Evolutionary conservation across 1,140 invertebrate genomes (phyloP), one percentile per base, ranked within the genome.

Genomic region (Mycetomoellerius zeteki): DNA sequence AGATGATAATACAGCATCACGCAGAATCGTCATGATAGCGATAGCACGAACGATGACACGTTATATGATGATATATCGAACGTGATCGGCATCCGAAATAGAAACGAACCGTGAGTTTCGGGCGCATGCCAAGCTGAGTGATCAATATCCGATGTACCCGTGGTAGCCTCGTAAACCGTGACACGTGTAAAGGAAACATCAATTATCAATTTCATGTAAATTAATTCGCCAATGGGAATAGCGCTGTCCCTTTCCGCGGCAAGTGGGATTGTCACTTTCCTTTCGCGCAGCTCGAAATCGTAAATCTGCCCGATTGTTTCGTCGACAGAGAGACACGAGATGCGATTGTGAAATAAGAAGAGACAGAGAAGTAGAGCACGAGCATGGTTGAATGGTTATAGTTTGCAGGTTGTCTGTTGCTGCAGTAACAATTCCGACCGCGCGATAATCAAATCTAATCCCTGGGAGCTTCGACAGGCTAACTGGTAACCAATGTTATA

Each of bases 361-460:
- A 43, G 52, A 27, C 14, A 54, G 27, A 54, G 75, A 27, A 33
- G 10, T 24, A 67, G 54, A 60, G 19, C n/a, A n/a, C 33, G 80
- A 30, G 54, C 54, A 84, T 24, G 69, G 54, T 84, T 54, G 54
- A 84, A 8, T 8, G 54, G 54, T 73, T 73, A 33, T 73, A 82
- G 80, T 73, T 84, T 84, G 69, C 67, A 82, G 67, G 67, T 72
- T 58, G 78, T 82, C 80, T 47, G 69, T 84, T 73, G 80, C 67
- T 73, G 21, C 19, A 67, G 81, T 30, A 78, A 47, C 54, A 87
- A 64, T 72, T 86, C 85, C 69, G 73, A 64, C 58, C 75, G 80
- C 77, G 76, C 62, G 78, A 91, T 94, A 93, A 94, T 94, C 91
- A 92, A 94, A 94, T 94, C 90, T 92, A 93, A 93, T 93, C 90